Evolutionary conservation across 1,140 invertebrate genomes (phyloP).

Genomic region (Drosophila subpulchrella): DNA sequence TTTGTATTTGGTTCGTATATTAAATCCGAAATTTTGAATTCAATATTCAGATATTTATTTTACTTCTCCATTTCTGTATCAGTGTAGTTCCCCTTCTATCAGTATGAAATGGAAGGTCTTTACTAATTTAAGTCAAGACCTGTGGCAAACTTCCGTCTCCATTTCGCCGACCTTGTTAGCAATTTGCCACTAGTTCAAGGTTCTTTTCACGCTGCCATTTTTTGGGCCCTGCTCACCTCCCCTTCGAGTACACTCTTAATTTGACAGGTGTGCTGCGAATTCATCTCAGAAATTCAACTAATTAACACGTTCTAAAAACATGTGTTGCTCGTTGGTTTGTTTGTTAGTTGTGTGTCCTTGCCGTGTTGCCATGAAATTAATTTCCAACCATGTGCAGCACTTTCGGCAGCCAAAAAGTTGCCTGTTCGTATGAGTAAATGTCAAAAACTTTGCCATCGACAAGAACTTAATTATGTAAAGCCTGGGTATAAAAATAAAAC

Average conservation of each 20-base stretch:
- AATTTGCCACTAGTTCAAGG: slow-evolving; percentile 36
- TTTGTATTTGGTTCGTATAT: too few relatives aligned
- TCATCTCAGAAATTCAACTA: slow-evolving; percentile 45
- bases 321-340: slow-evolving; percentile 12
- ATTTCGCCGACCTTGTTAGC: slow-evolving; percentile 18
- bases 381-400: slow-evolving; percentile 34
- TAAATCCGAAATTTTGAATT: too few relatives aligned
- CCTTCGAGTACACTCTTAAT: slow-evolving; percentile 15
- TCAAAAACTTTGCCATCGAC: slow-evolving; percentile 45
- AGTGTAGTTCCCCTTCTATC: too few relatives aligned
- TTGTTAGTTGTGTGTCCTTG: slow-evolving; percentile 23
- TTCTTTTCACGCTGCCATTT: background rate
- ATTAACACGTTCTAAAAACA: slow-evolving; percentile 53
- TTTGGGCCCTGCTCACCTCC: slow-evolving; percentile 5
- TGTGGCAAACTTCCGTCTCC: background rate
- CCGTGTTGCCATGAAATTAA: slow-evolving; percentile 36
- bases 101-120: too few relatives aligned
- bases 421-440: slow-evolving; percentile 11
- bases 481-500: slow-evolving; percentile 35
- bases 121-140: slow-evolving; percentile 6
- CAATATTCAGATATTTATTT: too few relatives aligned
- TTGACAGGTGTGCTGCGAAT: slow-evolving; percentile 35
- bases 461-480: slow-evolving; percentile 50
- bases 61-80: too few relatives aligned
- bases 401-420: slow-evolving; percentile 40